Conservation (phyloP, 2,888 invertebrate species). For the Pseudococcus jackbeardsleyi region DNA sequence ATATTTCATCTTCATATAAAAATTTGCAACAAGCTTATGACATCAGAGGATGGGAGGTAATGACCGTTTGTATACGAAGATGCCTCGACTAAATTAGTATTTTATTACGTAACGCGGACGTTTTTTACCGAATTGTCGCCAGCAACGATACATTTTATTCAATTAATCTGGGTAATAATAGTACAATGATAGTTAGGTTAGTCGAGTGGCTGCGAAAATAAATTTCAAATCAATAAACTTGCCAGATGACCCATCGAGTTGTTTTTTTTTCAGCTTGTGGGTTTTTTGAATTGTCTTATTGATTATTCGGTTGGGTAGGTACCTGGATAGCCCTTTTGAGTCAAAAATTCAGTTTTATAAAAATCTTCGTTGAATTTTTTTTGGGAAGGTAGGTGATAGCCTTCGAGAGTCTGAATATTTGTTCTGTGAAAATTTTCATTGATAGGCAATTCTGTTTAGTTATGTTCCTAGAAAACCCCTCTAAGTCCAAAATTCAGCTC, state of each 20-base stretch:
- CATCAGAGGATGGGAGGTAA: neutral
- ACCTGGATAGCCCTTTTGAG: neutral
- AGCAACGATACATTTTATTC: neutral
- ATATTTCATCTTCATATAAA: neutral
- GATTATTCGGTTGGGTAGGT: neutral
- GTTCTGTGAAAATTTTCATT: too few relatives aligned
- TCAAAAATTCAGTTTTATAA: too few relatives aligned
- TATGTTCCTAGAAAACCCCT: too few relatives aligned
- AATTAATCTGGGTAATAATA: neutral
- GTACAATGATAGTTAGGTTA: neutral
- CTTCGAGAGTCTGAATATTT: too few relatives aligned
- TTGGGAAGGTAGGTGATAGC: too few relatives aligned
- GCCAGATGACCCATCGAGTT: neutral
- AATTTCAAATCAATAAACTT: neutral
- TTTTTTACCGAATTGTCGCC: neutral
- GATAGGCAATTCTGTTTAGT: too few relatives aligned
- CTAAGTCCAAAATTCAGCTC: too few relatives aligned
- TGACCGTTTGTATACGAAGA: slow-evolving; percentile 20
- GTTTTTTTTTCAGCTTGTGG: neutral
- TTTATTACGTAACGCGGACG: neutral
- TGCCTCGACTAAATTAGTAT: neutral
- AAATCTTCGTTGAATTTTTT: too few relatives aligned
- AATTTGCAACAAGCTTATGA: slow-evolving; percentile 3
- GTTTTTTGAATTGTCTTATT: too few relatives aligned
- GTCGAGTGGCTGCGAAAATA: neutral